These are phyloP conservation scores for Neoscelio sp. DNA, from an alignment of 2,888 invertebrate genomes.

Conservation along the genomic window DNA sequence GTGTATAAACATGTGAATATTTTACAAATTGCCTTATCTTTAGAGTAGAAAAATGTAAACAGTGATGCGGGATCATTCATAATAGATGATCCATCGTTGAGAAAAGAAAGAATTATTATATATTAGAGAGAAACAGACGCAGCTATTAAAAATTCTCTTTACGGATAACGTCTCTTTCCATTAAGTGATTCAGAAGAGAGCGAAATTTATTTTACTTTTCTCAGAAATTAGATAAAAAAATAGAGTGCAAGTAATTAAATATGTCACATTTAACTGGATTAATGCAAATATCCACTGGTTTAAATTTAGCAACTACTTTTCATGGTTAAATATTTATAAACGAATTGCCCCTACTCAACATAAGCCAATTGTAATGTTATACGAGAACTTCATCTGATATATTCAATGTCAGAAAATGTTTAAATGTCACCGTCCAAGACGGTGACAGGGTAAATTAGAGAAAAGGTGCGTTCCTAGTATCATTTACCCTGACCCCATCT, in stretches of 20 bases:
- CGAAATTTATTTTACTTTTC: neutral
- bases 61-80: constrained; percentile 1
- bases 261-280: no score
- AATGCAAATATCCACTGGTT: neutral
- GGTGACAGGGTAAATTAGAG: no score
- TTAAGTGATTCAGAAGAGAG: neutral
- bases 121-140: neutral
- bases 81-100: neutral
- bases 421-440: no score
- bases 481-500: no score
- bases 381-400: no score
- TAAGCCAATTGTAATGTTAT: no score
- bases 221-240: neutral
- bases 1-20: no score
- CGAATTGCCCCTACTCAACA: no score
- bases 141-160: constrained; percentile 4
- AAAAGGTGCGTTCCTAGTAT: no score
- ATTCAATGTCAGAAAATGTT: no score
- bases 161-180: neutral
- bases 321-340: neutral
- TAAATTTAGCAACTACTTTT: neutral
- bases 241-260: neutral
- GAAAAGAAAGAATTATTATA: neutral
- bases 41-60: neutral
- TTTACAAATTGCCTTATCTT: no score